Evolutionary conservation across 92 coral and sea anemone species (phyloP).

Genomic region (Ricordea florida): DNA sequence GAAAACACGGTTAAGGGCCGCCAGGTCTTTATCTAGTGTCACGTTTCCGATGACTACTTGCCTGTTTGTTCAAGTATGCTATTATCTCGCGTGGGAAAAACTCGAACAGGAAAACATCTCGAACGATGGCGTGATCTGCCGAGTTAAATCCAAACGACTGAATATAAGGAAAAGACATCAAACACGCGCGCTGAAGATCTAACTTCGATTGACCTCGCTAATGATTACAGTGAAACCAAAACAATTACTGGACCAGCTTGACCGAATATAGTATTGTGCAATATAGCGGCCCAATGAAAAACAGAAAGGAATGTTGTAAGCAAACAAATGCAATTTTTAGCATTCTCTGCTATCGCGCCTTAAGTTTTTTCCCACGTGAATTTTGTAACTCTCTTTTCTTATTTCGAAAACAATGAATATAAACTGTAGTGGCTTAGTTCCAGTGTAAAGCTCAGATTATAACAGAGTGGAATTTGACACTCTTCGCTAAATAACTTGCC

Average conservation of each 20-base stretch:
- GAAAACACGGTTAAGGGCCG: slow-evolving; percentile 50
- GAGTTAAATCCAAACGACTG: slow-evolving; percentile 7
- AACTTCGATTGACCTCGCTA: slow-evolving; percentile 34
- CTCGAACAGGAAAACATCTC: slow-evolving; percentile 14
- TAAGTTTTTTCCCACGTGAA: slow-evolving; percentile 44
- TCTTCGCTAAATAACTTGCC: no score
- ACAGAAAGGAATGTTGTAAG: slow-evolving; percentile 15
- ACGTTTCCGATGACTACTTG: slow-evolving; percentile 41
- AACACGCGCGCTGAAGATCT: slow-evolving; percentile 18
- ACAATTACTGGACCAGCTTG: neutral
- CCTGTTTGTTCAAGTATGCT: slow-evolving; percentile 47
- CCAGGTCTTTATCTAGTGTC: slow-evolving; percentile 29
- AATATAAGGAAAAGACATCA: neutral
- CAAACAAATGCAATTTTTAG: slow-evolving; percentile 12
- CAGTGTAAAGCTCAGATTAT: no score
- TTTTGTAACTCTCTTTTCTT: neutral
- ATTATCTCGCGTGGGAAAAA: slow-evolving; percentile 73
- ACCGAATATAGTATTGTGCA: slow-evolving; percentile 4
- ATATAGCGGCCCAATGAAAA: neutral
- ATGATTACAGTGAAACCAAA: neutral
- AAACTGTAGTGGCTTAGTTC: no score
- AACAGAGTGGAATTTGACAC: neutral
- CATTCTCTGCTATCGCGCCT: slow-evolving; percentile 1
- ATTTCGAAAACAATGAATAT: neutral
- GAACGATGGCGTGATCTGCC: slow-evolving; percentile 12